phyloP scores from a whole-genome alignment of 2,797 vertebrate genomes.

The Tamandua tetradactyla region DNA sequence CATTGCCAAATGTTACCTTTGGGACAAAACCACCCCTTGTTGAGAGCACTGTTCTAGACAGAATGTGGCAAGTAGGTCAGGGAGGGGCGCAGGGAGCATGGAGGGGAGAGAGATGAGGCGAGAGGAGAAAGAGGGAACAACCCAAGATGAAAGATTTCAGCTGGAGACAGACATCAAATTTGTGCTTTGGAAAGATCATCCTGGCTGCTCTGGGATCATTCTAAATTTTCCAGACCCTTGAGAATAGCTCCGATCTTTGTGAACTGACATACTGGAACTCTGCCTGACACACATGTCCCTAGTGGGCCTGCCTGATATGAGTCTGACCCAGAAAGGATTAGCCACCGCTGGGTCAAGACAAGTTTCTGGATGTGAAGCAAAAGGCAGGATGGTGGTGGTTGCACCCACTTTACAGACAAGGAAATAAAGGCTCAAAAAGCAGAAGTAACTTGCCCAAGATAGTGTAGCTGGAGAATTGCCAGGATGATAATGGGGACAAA shows the following conservation, averaged over 20 bases:
- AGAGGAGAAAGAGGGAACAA: not conserved
- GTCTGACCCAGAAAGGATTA: not conserved
- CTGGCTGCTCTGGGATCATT: not conserved
- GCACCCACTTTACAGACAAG: not conserved
- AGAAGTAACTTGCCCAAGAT: not conserved
- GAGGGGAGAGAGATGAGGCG: too few relatives aligned
- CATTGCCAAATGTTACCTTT: too few relatives aligned
- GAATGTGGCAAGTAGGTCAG: not conserved
- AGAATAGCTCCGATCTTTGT: not conserved
- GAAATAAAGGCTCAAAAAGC: not conserved
- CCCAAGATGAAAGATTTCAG: not conserved
- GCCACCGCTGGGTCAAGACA: too few relatives aligned
- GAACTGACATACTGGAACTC: rapidly evolving
- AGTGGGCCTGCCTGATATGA: not conserved
- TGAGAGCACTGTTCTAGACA: not conserved
- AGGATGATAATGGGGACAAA: not conserved
- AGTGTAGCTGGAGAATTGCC: not conserved
- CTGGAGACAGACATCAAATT: not conserved
- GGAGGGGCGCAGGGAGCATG: too few relatives aligned
- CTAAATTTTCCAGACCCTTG: not conserved
- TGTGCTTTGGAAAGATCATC: not conserved
- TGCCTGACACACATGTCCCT: not conserved
- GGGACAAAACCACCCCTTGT: rapidly evolving
- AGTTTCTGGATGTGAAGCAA: not conserved
- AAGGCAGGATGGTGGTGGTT: not conserved